phyloP scores from a whole-genome alignment of 2,888 invertebrate genomes.

The Pimpla rufipes region DNA sequence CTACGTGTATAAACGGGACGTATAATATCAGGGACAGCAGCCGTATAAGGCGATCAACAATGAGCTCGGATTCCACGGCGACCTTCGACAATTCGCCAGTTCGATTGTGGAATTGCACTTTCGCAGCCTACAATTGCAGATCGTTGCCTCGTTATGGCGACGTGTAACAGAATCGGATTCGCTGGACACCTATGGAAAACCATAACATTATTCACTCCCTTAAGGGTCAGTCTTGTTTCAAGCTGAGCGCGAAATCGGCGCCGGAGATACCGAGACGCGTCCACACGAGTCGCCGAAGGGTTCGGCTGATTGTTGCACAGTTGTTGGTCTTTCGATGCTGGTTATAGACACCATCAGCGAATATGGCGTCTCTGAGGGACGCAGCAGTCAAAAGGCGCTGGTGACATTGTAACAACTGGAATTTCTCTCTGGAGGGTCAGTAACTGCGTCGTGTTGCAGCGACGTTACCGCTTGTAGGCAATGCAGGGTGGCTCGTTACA shows the following conservation, averaged over 20 bases:
- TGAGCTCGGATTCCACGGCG: constrained; percentile 14
- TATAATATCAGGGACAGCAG: not conserved
- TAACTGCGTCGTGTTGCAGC: too few species aligned
- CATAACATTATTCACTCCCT: constrained; percentile 62
- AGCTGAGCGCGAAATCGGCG: constrained; percentile 59
- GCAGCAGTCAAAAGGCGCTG: too few species aligned
- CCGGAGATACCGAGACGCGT: constrained; percentile 14
- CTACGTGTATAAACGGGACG: not conserved
- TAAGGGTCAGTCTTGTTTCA: constrained; percentile 64
- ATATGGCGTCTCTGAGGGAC: too few species aligned
- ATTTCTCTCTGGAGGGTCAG: too few species aligned
- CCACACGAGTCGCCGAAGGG: constrained; percentile 29
- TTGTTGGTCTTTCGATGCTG: too few species aligned
- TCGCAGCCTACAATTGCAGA: constrained; percentile 20
- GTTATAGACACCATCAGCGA: too few species aligned
- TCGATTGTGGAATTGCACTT: constrained; percentile 26
- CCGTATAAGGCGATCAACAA: constrained; percentile 47
- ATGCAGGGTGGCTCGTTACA: not conserved
- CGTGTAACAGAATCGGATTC: not conserved
- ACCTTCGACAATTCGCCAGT: constrained; percentile 12
- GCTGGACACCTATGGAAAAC: constrained; percentile 32
- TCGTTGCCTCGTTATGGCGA: not conserved
- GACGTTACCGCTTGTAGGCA: too few species aligned
- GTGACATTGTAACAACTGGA: too few species aligned
- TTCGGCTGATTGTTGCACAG: not conserved